Evolutionary conservation across 2,888 invertebrate genomes (phyloP).

Genomic region (Drosophila ustulata): DNA sequence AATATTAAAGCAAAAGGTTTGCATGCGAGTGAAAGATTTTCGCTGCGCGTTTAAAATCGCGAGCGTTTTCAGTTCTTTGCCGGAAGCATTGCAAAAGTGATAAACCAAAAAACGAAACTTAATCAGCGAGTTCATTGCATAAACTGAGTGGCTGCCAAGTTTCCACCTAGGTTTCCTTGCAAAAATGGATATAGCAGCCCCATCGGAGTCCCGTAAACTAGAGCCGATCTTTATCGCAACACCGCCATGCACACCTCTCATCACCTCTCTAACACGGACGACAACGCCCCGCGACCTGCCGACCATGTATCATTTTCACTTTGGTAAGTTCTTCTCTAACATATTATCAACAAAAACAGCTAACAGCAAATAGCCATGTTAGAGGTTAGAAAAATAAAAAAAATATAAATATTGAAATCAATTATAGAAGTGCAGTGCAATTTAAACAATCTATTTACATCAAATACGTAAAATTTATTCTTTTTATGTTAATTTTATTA

Average conservation of each 20-base stretch:
- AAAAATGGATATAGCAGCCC: slow-evolving; percentile 49
- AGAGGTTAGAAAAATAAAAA: no score
- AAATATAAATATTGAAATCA: no score
- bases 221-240: slow-evolving; percentile 69
- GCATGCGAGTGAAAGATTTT: slow-evolving; percentile 62
- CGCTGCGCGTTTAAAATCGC: slow-evolving; percentile 68
- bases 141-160: slow-evolving; percentile 49
- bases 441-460: no score
- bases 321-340: slow-evolving; percentile 63
- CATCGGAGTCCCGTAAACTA: slow-evolving; percentile 52
- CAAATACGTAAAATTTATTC: no score
- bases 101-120: slow-evolving; percentile 17
- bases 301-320: slow-evolving; percentile 80
- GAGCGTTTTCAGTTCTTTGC: slow-evolving; percentile 50
- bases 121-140: slow-evolving; percentile 66
- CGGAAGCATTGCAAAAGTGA: slow-evolving; percentile 36
- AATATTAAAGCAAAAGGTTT: slow-evolving; percentile 57
- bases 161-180: slow-evolving; percentile 27
- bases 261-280: slow-evolving; percentile 64
- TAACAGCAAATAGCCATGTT: no score
- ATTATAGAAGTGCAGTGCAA: no score
- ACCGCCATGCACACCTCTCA: slow-evolving; percentile 63
- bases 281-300: slow-evolving; percentile 79
- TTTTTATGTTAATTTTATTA: no score
- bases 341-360: no score